phyloP scores from a whole-genome alignment of 2,113 vertebrate genomes.

The Xenotilapia leptura region DNA sequence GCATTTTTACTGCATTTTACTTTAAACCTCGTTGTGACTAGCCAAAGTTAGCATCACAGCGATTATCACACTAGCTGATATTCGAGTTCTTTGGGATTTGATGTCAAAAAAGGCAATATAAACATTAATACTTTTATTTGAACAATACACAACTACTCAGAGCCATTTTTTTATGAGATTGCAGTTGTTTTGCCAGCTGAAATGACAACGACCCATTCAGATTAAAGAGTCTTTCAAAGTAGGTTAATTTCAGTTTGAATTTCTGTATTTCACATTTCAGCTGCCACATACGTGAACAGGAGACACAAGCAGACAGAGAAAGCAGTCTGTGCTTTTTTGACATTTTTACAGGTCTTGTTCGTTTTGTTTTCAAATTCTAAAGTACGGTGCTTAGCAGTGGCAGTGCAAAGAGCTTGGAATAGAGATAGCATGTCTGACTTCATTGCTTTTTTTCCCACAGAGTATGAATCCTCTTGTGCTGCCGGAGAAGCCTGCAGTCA shows the following conservation, averaged over 20 bases:
- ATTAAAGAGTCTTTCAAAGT: neutral
- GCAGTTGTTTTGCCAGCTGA: neutral
- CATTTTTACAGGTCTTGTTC: neutral
- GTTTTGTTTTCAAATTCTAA: neutral
- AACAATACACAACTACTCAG: neutral
- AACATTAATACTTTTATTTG: neutral
- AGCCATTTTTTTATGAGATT: neutral
- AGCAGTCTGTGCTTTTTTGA: neutral
- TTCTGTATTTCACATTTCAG: neutral
- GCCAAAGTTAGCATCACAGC: neutral
- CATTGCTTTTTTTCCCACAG: neutral
- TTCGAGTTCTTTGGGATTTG: neutral
- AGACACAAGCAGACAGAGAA: neutral
- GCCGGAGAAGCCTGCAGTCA: neutral
- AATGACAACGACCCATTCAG: neutral
- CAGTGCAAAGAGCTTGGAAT: neutral
- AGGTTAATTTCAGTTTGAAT: neutral
- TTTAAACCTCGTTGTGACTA: neutral
- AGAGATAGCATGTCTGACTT: neutral
- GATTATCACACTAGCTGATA: neutral
- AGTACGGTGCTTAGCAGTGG: neutral
- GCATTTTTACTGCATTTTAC: neutral
- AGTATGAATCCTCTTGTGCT: neutral
- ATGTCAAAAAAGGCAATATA: neutral
- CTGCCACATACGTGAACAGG: neutral